A percentile compares a stretch with the other conserved stretches of the same genome.
Conservation (phyloP, 2,888 invertebrate genomes). For the Elysia crispata region DNA sequence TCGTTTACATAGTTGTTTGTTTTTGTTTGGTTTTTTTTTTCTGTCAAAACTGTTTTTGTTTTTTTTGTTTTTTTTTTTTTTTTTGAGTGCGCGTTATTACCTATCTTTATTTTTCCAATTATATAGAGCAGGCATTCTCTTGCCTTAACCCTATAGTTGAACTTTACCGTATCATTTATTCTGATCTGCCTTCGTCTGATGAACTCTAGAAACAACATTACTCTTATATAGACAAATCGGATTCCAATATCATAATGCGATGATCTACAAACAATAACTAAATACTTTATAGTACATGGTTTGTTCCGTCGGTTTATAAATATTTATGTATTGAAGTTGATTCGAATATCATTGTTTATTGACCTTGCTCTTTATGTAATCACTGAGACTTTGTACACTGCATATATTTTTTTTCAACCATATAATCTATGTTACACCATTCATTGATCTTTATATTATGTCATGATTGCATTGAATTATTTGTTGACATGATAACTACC, state of each 20-base stretch:
- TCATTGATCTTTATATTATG: too few relatives aligned
- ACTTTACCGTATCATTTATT: too few relatives aligned
- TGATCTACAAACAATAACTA: neutral
- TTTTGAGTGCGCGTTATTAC: neutral
- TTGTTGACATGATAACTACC: too few relatives aligned
- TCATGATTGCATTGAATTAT: neutral
- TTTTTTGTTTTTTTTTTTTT: neutral
- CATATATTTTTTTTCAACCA: neutral
- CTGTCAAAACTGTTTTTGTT: neutral
- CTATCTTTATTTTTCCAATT: neutral
- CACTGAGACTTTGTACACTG: neutral
- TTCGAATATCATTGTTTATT: slow-evolving; percentile 1
- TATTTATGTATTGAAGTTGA: neutral
- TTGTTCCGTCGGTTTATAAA: neutral
- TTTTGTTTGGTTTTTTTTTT: too few relatives aligned
- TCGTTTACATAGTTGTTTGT: neutral
- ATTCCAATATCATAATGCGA: neutral
- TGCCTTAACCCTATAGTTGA: neutral
- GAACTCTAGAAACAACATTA: neutral
- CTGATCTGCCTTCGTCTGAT: neutral
- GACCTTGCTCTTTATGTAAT: neutral
- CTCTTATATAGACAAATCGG: neutral
- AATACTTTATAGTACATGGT: neutral
- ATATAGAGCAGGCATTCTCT: slow-evolving; percentile 10
- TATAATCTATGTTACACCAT: slow-evolving; percentile 1